Evolutionary conservation across 1,140 invertebrate genomes (phyloP), one percentile per base, ranked within the genome.

Genomic region (Littorina saxatilis): DNA sequence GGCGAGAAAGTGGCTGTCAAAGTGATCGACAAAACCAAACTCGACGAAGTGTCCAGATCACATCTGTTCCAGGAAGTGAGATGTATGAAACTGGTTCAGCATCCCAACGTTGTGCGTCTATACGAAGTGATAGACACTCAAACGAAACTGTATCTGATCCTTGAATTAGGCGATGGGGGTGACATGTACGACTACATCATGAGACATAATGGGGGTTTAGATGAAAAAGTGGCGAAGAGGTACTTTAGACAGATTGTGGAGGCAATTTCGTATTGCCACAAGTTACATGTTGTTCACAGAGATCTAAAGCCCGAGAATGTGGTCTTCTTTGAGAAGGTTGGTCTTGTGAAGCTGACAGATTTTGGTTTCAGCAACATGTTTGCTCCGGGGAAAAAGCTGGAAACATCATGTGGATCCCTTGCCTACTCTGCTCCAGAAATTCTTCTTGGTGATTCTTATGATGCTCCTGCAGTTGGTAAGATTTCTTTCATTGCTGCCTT

Each of bases 371-470:
- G 98, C 92, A 94, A 95, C 89, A 93, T 97, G 92, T 99, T 99
- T 93, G 97, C 95, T 90, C 98, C 98, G 39, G 98, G 98, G 15
- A 97, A 99, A 93, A 99, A 99, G 92, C 93, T 99, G 86, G 97
- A 99, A 92, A 99, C 99, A 27, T 99, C 98, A 9, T 99, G 99
- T 94, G 99, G 99, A n/a, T 99, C 98, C 81, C 93, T 99, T 85
- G 99, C 99, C 7, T 99, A 99, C 94, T 99, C 99, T 20, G 99
- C 99, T 3, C 99, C 99, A 9, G 99, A 99, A 94, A 99, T 99
- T 89, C 94, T 99, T 75, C 94, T 99, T 70, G 99, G 99, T 47
- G 98, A 94, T 90, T 93, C 93, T 27, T 94, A 94, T 88, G 93
- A 94, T 92, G 93, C 94, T 23, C 97, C 97, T 50, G 97, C 97